Evolutionary conservation across 2,888 invertebrate species (phyloP).

Genomic region (Hesperia comma): DNA sequence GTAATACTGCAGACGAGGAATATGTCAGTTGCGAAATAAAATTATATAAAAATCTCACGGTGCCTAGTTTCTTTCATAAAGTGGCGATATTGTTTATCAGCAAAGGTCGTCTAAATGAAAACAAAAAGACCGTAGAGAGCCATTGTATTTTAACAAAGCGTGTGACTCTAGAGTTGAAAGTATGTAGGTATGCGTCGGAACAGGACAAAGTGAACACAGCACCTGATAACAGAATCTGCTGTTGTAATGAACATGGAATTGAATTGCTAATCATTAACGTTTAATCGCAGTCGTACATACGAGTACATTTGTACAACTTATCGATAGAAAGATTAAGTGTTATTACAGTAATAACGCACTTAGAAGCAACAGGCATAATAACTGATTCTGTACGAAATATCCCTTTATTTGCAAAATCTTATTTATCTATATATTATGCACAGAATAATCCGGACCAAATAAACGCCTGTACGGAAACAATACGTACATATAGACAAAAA

Average conservation of each 20-base stretch:
- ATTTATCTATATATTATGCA: too few species aligned
- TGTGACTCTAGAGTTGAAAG: slow-evolving; percentile 79
- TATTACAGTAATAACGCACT: neutral
- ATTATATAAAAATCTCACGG: slow-evolving; percentile 76
- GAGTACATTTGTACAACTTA: slow-evolving; percentile 9
- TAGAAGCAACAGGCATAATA: neutral
- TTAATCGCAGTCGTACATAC: slow-evolving; percentile 22
- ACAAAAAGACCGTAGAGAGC: slow-evolving; percentile 81
- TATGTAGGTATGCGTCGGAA: slow-evolving; percentile 77
- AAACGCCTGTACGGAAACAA: too few species aligned
- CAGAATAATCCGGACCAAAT: too few species aligned
- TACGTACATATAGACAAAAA: too few species aligned
- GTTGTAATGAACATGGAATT: slow-evolving; percentile 26
- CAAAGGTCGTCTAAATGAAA: slow-evolving; percentile 82
- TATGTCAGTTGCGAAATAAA: slow-evolving; percentile 70
- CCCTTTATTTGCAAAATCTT: too few species aligned
- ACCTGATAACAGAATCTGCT: slow-evolving; percentile 40
- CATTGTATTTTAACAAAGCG: slow-evolving; percentile 79
- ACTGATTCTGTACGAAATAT: too few species aligned
- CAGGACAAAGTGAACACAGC: slow-evolving; percentile 48
- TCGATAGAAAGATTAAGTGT: slow-evolving; percentile 1
- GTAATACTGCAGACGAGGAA: slow-evolving; percentile 47
- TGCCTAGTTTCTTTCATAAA: slow-evolving; percentile 78
- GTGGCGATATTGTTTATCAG: slow-evolving; percentile 80
- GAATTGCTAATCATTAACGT: slow-evolving; percentile 34